Base-by-base conservation (phyloP, 2,888 invertebrate species). In the Harmothoe impar region DNA sequence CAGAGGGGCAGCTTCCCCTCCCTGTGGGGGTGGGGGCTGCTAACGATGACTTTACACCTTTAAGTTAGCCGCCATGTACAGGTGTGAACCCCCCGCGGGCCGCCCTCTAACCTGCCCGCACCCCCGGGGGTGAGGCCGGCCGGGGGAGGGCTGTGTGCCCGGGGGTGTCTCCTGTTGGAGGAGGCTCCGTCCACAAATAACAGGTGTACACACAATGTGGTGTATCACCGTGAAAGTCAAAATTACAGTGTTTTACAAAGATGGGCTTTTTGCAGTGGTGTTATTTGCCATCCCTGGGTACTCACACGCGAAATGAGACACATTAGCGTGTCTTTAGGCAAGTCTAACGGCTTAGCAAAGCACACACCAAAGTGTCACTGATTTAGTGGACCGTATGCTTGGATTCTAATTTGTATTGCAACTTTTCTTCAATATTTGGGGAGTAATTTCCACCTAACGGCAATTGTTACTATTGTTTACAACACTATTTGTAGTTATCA, bases 11-110 rank as follows among this genome's bases (percentile, higher is more conserved):
- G 23, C 62, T 62, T n/a, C 12, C 62, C 62, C 62, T 62, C 62
- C 15, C 62, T 62, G 62, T 20, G 3, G 20, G 23, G n/a, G 3
- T 23, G 31, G 72, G 68, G 29, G 72, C 72, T n/a, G 72, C 29
- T 72, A 72, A 72, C 72, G 72, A 72, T 72, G 72, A 72, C 72
- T 72, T 72, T 72, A 72, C 72, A 72, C 72, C 72, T 72, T 72
- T 72, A 29, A 72, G 72, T 29, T 29, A 3, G 25, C 29, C 1
- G 72, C 25, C 17, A 29, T 31, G 15, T 72, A 72, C 72, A 72
- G 72, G 72, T 72, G 72, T 72, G 72, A 72, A 72, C 0, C 20
- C 20, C 72, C 72, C 15, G 72, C 29, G 5, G 72, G 29, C 72
- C 72, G 72, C 72, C 72, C 29, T 72, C 29, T 72, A n/a, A n/a